Evolutionary conservation across 2,888 invertebrate genomes (phyloP), one percentile per base, ranked within the genome.

Genomic region (Eupeodes latifasciatus): DNA sequence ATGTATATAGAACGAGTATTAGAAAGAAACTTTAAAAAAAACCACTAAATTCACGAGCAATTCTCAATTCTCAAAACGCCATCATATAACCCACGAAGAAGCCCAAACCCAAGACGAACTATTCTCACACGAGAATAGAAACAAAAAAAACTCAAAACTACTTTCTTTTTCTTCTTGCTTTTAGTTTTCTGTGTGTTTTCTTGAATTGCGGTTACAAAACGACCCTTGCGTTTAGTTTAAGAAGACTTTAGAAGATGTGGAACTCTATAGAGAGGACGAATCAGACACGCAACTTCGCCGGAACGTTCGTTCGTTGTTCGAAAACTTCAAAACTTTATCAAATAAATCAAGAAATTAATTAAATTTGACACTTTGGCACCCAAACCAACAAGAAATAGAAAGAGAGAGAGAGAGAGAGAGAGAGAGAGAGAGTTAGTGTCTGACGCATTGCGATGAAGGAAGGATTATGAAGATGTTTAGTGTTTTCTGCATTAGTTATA

Each of bases 331-430:
- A 92, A 91, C 91, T 92, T 92, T 91, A 90, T 90, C 91, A 91
- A 92, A 93, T 93, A 93, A 93, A 93, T 93, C 93, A 93, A 90
- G 92, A 93, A 93, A 93, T 93, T 93, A 93, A 93, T 93, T 93
- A 93, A 93, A 92, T 93, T 92, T 93, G 93, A 93, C 93, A 93
- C 78, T 85, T 85, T 81, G 84, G 61, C 88, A 81, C 75, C 34
- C 14, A 59, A 75, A 47, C 69, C 71, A 62, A 69, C 75, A 82
- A 12, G 12, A 40, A 40, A 5, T 9, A 5, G 55, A 19, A 19
- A 19, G 55, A 40, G 51, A 4, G 19, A 34, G 12, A 27, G 19
- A 16, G 9, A 11, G 9, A 16, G n/a, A 3, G 19, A 5, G 0
- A 12, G 12, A 44, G 7, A 5, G 7, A 10, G 0, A 36, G 1